phyloP scores from a whole-genome alignment of 1,140 invertebrate species.

The Apis cerana region DNA sequence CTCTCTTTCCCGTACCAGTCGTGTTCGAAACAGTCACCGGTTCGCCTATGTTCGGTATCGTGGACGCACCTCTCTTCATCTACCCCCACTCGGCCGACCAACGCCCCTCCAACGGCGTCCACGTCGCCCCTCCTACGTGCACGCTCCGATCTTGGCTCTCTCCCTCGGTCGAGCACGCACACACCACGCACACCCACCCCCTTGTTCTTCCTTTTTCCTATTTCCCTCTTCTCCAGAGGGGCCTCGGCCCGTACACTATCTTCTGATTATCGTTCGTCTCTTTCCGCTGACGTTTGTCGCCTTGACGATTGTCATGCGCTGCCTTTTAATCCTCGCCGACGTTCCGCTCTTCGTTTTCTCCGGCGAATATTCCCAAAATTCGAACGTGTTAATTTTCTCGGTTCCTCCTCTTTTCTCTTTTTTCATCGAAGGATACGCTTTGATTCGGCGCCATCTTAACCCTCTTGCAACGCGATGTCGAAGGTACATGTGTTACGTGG shows the following conservation, averaged over 20 bases:
- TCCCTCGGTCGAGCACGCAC: slow-evolving; percentile 24
- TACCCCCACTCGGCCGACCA: slow-evolving; percentile 29
- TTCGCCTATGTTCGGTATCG: slow-evolving; percentile 39
- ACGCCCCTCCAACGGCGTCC: slow-evolving; percentile 32
- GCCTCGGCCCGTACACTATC: slow-evolving; percentile 16
- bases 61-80: slow-evolving; percentile 33
- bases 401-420: no score
- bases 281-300: slow-evolving; percentile 35
- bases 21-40: slow-evolving; percentile 14
- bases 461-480: neutral
- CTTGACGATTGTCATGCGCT: slow-evolving; percentile 26
- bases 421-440: no score
- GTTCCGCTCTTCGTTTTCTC: no score
- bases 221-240: neutral
- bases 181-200: slow-evolving; percentile 21
- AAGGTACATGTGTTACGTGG: slow-evolving; percentile 1
- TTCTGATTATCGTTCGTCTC: slow-evolving; percentile 59
- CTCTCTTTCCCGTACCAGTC: slow-evolving; percentile 23
- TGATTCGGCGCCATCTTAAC: slow-evolving; percentile 16
- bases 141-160: neutral
- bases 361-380: neutral
- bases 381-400: neutral
- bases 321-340: slow-evolving; percentile 7
- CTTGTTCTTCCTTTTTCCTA: neutral
- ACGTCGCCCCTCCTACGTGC: slow-evolving; percentile 49